These are phyloP conservation scores for Pseudonaja textilis DNA, from an alignment of 2,113 vertebrate genomes.

Conservation along the genomic window DNA sequence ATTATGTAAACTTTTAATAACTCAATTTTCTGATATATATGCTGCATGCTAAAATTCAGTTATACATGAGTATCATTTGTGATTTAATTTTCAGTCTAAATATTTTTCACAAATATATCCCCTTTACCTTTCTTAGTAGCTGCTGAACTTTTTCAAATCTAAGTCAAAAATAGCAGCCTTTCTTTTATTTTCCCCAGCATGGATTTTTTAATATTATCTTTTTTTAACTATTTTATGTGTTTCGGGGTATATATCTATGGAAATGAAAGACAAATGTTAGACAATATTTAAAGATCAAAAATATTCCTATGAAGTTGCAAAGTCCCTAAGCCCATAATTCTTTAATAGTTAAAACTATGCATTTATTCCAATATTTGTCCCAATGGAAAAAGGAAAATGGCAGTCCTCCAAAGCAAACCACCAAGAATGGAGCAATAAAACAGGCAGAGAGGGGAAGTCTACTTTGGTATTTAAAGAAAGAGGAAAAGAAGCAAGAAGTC, in stretches of 20 bases:
- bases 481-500: constrained; percentile 61
- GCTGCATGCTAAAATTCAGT: constrained; percentile 1
- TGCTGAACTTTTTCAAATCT: constrained; percentile 38
- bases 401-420: constrained; percentile 69
- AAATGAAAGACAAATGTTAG: constrained; percentile 70
- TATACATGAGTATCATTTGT: background rate
- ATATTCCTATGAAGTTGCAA: constrained; percentile 30
- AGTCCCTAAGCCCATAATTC: constrained; percentile 66
- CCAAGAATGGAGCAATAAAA: constrained; percentile 71
- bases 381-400: constrained; percentile 71
- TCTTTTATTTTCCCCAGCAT: constrained; percentile 5
- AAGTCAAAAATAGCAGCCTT: background rate
- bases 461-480: constrained; percentile 64
- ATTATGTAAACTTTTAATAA: no score
- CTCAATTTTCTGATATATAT: background rate
- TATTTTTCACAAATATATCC: constrained; percentile 49
- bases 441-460: constrained; percentile 37
- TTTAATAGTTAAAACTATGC: constrained; percentile 62
- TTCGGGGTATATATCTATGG: constrained; percentile 27
- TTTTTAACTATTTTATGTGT: constrained; percentile 3
- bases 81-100: constrained; percentile 52
- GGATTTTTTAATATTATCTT: constrained; percentile 10
- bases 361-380: constrained; percentile 73
- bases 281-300: constrained; percentile 59
- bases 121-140: background rate